Evolutionary conservation across 2,888 invertebrate species (phyloP), one percentile per base, ranked within the genome.

Genomic region (Drosophila cracens): DNA sequence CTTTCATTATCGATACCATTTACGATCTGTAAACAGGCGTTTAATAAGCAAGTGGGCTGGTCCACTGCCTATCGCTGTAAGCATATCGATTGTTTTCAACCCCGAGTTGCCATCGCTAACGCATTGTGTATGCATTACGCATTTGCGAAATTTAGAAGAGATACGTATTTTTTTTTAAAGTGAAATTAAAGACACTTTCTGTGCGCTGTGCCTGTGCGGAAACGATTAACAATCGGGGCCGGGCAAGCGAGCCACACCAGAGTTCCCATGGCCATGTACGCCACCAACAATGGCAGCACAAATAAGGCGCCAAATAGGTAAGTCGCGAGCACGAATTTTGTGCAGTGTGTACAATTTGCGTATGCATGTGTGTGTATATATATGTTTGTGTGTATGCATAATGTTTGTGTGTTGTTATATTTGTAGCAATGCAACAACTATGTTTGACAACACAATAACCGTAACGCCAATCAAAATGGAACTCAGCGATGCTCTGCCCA

Each of bases 231-330:
- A 69, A 71, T 70, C 64, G 74, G 62, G 61, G 67, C 49, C 72
- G 59, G 58, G 56, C 46, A 36, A 57, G 58, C 67, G 36, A 33
- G 66, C 60, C 62, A 34, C 61, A 61, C 33, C 57, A 43, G 38
- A 61, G 58, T 65, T 65, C 74, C 43, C 56, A 70, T 64, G 88
- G 87, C 78, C 78, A 87, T 87, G 87, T 87, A 89, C 86, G 87
- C 89, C 68, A 87, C 87, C 43, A 87, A 87, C 52, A 87, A 89
- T 85, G 87, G 79, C 67, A 81, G 66, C 72, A 79, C 85, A 65
- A 89, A 83, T 85, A 89, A 87, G 86, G 88, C 88, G 88, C 81
- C 87, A 87, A 87, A 84, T 76, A 89, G 87, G 86, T 87, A 46
- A 76, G 76, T 76, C 59, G 58, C n/a, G 33, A 52, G 43, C 63